phyloP scores from a whole-genome alignment of 2,113 vertebrate species.

The Delphinapterus leucas region DNA sequence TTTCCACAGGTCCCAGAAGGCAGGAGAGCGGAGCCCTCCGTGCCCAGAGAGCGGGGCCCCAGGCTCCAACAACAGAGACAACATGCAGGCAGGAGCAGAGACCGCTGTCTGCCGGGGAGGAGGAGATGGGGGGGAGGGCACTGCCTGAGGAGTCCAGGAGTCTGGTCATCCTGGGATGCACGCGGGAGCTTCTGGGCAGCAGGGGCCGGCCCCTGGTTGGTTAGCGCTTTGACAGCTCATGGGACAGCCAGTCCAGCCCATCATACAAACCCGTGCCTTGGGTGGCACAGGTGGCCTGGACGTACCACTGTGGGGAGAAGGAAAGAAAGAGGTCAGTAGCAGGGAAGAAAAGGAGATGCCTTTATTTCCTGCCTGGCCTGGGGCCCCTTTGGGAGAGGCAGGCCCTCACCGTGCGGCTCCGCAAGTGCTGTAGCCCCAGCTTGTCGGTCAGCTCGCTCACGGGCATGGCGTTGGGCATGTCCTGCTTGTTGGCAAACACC shows the following conservation, averaged over 20 bases:
- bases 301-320: conserved; percentile 85
- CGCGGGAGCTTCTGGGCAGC: conserved; percentile 64
- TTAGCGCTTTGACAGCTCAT: conserved; percentile 87
- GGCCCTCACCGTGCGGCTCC: conserved; percentile 86
- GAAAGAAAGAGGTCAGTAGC: not conserved
- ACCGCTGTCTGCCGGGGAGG: conserved; percentile 38
- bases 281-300: conserved; percentile 91
- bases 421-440: conserved; percentile 87
- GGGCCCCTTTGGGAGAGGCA: not conserved
- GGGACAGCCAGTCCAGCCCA: conserved; percentile 93
- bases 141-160: conserved; percentile 75
- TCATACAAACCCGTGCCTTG: conserved; percentile 92
- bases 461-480: conserved; percentile 93
- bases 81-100: conserved; percentile 76
- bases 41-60: conserved; percentile 55
- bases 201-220: conserved; percentile 37
- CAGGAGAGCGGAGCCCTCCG: conserved; percentile 47
- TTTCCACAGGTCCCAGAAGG: conserved; percentile 51
- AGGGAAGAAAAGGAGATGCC: not conserved
- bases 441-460: conserved; percentile 91
- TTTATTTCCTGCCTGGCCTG: not conserved
- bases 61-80: conserved; percentile 62
- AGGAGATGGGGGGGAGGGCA: conserved; percentile 11
- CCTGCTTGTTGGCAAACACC: conserved; percentile 96
- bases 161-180: conserved; percentile 66